Conservation (phyloP, 2,113 vertebrate genomes). For the Ictalurus furcatus region DNA sequence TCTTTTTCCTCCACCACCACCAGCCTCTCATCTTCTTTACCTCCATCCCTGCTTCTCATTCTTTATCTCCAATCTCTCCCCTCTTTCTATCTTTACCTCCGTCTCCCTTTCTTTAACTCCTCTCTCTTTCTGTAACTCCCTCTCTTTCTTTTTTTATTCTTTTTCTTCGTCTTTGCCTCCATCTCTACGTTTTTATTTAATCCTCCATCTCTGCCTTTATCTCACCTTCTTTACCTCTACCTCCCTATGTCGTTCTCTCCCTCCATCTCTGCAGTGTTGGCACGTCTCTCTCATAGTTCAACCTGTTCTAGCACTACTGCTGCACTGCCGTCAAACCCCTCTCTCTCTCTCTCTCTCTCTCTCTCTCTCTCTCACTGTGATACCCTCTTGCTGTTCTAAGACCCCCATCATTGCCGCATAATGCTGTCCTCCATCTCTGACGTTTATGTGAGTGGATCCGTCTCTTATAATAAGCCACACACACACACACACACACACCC, state of each 20-base stretch:
- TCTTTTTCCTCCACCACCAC: too few species aligned
- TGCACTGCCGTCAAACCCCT: slow-evolving; percentile 13
- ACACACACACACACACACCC: background rate
- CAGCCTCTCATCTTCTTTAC: background rate
- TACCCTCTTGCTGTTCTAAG: slow-evolving; percentile 3
- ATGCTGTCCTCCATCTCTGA: slow-evolving; percentile 33
- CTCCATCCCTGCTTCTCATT: background rate
- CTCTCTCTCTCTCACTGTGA: background rate
- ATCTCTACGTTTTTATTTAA: background rate
- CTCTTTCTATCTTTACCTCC: background rate
- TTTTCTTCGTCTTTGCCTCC: background rate
- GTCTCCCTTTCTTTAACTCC: background rate
- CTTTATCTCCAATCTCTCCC: too few species aligned
- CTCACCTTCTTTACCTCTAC: background rate
- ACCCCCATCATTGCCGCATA: slow-evolving; percentile 38
- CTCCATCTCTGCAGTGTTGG: slow-evolving; percentile 42
- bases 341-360: slow-evolving; percentile 4
- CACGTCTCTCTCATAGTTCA: slow-evolving; percentile 26
- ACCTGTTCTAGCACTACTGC: slow-evolving; percentile 31
- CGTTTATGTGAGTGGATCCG: slow-evolving; percentile 18
- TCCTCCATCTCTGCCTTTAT: background rate
- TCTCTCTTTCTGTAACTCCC: background rate
- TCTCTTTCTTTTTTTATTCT: background rate
- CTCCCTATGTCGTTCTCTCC: background rate
- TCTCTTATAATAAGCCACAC: background rate